Percentiles rank a stretch among this genome's conserved stretches.
phyloP scores from a whole-genome alignment of 1,140 invertebrate genomes.

The Drosophila nikananu region DNA sequence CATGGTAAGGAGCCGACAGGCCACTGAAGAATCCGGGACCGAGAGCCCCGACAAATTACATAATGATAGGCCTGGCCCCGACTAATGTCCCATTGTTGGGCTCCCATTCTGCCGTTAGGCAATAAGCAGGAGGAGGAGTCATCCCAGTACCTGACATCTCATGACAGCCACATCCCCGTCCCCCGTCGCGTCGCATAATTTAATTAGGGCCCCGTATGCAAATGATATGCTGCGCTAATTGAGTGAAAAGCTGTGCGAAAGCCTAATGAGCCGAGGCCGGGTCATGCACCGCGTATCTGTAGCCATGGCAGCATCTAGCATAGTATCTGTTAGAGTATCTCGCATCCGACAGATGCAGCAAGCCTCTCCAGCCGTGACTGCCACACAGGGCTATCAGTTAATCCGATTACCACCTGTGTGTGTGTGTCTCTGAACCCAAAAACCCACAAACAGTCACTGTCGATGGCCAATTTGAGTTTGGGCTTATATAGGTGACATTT shows the following conservation, averaged over 20 bases:
- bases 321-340: slow-evolving; percentile 15
- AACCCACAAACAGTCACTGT: slow-evolving; percentile 30
- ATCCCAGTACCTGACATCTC: slow-evolving; percentile 6
- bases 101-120: slow-evolving; percentile 37
- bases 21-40: slow-evolving; percentile 32
- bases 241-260: slow-evolving; percentile 63
- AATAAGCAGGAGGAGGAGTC: slow-evolving; percentile 1
- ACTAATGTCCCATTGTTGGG: slow-evolving; percentile 45
- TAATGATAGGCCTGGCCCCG: slow-evolving; percentile 63
- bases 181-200: slow-evolving; percentile 40
- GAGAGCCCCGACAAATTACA: slow-evolving; percentile 69
- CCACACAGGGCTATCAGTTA: slow-evolving; percentile 46
- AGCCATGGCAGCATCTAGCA: slow-evolving; percentile 17
- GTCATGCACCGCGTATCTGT: slow-evolving; percentile 40
- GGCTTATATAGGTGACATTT: slow-evolving; percentile 10
- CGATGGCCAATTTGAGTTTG: slow-evolving; percentile 14
- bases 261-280: slow-evolving; percentile 38
- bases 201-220: slow-evolving; percentile 70
- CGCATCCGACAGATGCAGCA: slow-evolving; percentile 24
- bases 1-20: slow-evolving; percentile 39
- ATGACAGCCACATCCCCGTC: slow-evolving; percentile 10
- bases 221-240: slow-evolving; percentile 76
- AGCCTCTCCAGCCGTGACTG: slow-evolving; percentile 30
- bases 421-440: slow-evolving; percentile 8
- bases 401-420: slow-evolving; percentile 36